Evolutionary conservation across 2,888 invertebrate species (phyloP), one percentile per base, ranked within the genome.

Genomic region (Xylophagus ater): DNA sequence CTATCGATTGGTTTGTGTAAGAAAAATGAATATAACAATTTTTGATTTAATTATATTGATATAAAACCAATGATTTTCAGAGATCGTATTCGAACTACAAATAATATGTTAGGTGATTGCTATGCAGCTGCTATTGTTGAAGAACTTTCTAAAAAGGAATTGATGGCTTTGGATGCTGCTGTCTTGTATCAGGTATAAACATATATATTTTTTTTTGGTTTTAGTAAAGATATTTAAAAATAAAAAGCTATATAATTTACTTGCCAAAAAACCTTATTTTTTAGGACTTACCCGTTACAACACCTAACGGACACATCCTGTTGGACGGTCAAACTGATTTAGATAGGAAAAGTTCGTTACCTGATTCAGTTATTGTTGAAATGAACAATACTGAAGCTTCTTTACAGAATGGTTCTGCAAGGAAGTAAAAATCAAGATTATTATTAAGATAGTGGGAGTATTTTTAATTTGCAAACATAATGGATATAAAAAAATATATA

Each of bases 1-100:
- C 88, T 38, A 78, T 89, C 33, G 89, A 89, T 57, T 89, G 89
- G 89, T 79, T 89, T 52, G 83, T 88, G 88, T 89, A 62, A 78
- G 83, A 78, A 34, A 24, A 8, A 35, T 25, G 10, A 19, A n/a
- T n/a, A n/a, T n/a, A n/a, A 24, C 14, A 15, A 29, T 7, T 26
- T 34, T 1, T 32, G 21, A 13, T 14, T 25, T 28, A 32, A 20
- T 25, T 14, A 10, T 17, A 3, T 18, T 29, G 6, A 20, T 29
- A 8, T 12, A n/a, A 35, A 34, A 41, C 12, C 31, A 19, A 12
- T 23, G 4, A 8, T 21, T 62, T 67, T 2, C 62, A 88, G 87
- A 23, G 88, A 88, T 59, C 77, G 88, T 20, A 80, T 87, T 53
- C 72, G 88, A 40, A 88, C 88, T 1, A 85, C 86, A 1, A 88